Base-by-base conservation (phyloP, 1,140 invertebrate species). In the Forficula auricularia region DNA sequence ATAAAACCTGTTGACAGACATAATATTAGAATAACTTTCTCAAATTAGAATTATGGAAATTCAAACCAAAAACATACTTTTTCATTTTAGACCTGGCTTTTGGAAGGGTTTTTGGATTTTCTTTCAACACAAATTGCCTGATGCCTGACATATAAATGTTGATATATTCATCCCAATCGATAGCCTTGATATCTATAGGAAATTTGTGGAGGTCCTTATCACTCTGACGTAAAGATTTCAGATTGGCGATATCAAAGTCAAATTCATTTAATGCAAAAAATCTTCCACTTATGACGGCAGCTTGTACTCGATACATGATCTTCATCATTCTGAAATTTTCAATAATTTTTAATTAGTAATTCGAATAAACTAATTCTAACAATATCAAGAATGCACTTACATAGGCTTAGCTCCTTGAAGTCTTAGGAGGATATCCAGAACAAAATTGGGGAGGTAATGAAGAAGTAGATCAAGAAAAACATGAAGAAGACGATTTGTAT, bases 251-350 rank as follows among this genome's bases (percentile, higher is more conserved):
- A 12, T 71, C 65, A 54, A 95, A 96, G 32, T 76, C 66, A 86
- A 87, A 96, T 52, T 92, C 78, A 52, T 82, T 72, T 3, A 79
- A 72, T 0, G 86, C 81, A 54, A 95, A 96, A 57, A 82, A 95
- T 56, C 86, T 77, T 0, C 89, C 76, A 0, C 75, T 78, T 14
- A 74, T 65, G 0, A 79, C 75, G 0, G 84, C 79, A 51, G 77
- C 72, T 51, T 82, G 73, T 45, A 91, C 76, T 46, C 82, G 78
- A 32, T 76, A 73, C 16, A 82, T 78, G 12, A 90, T 70, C 57
- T 81, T 82, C 52, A 90, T 71, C 73, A 91, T 84, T 50, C 84
- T 89, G 53, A 32, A 61, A 63, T 42, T 36, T 32, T 18, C 18
- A 41, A 48, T 46, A 44, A 51, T 3, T 1, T 3, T 32, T 27